Evolutionary conservation across 2,888 invertebrate genomes (phyloP), one percentile per base, ranked within the genome.

Genomic region (Eledone cirrhosa): DNA sequence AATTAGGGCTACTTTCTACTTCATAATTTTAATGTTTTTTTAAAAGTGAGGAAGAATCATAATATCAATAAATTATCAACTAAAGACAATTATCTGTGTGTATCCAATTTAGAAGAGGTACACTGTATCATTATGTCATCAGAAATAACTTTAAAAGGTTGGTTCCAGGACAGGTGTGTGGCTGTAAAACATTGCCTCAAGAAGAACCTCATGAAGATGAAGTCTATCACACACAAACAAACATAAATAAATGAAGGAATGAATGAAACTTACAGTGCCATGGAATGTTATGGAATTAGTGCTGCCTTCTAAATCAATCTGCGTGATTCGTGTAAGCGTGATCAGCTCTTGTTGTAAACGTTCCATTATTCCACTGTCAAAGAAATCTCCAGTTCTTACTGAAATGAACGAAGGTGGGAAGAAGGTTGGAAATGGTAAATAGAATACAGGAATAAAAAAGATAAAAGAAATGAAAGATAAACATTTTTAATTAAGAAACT

Each of bases 311-410:
- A 85, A 82, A 84, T 89, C 89, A 81, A 90, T 82, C 78, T 88
- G 85, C 59, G 89, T 89, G 53, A 84, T 82, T 78, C 87, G 83
- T 72, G 88, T 93, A 86, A 94, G 90, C 80, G 92, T 92, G 78
- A 94, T 91, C 84, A 97, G 92, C 81, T 95, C 94, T 92, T 96
- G 94, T 90, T 95, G 95, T 67, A 98, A 93, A 0, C 95, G 95
- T 91, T 97, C 97, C 97, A 97, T 97, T 83, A 95, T 95, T 78
- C 97, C 95, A 83, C 94, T 92, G 92, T 98, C 98, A 92, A 97
- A 96, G 92, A 95, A 97, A 92, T 98, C 97, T 90, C 96, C 96
- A 93, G 95, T 95, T 86, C 96, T 95, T 83, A 97, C 97, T 97
- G 92, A 31, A 93, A 93, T 81, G 78, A 77, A 81, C 78, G 79